Evolutionary conservation across 2,888 invertebrate genomes (phyloP), one percentile per base, ranked within the genome.

Genomic region (Agonopterix heracliana): DNA sequence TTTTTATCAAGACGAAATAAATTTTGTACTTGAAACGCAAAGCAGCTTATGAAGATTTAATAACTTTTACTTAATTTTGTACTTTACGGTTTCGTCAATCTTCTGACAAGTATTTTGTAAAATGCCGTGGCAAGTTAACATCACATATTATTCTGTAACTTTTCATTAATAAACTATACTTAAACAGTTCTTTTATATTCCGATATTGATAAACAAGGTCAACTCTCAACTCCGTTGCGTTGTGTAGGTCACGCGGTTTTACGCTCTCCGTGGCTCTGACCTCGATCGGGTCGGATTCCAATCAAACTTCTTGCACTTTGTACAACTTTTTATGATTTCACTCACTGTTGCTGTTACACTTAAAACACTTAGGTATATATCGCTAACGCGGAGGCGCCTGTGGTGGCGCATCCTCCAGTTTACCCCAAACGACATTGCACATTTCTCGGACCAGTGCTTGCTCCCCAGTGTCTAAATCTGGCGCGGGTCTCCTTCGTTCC

Each of bases 351-450:
- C 9, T 38, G 38, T 59, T 64, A 14, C 13, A 17, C 36, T 36
- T 36, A n/a, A 56, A 56, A 7, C 34, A 14, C 72, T 81, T 71
- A 78, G n/a, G n/a, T 26, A 2, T 26, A 5, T 26, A 26, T 26
- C 5, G 26, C 26, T 26, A 26, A 61, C 86, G 86, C 9, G 86
- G 87, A 0, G 87, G 85, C 1, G 85, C 85, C 54, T 82, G 86
- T 44, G 93, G 92, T n/a, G 95, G 94, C 43, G 92, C 94, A 64
- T 96, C 95, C 79, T 96, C 96, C 48, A 96, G 81, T 80, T 96
- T 96, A 55, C 96, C 92, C 96, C 96, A 96, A 41, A 96, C 96
- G 46, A 96, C 96, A 84, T 98, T 97, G 84, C 97, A 98, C 97
- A 98, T 97, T 88, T 98, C 97, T 64, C 97, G 90, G 45, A 98